These are phyloP conservation scores for Ephestia elutella DNA, from an alignment of 1,140 invertebrate genomes.

Conservation along the genomic window DNA sequence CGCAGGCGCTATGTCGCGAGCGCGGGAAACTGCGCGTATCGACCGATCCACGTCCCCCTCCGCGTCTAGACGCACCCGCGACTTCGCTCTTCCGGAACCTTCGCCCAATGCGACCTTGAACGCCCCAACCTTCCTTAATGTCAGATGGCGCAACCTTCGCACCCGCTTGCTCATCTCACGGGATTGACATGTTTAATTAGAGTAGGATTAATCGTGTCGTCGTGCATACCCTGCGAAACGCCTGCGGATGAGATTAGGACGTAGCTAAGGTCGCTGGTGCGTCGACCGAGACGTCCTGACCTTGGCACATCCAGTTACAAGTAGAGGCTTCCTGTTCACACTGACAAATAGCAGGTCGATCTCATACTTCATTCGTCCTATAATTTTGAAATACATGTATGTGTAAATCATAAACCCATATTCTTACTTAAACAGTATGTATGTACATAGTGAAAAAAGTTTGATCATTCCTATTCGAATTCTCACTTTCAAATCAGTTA, in stretches of 20 bases:
- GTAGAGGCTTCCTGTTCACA: slow-evolving; percentile 33
- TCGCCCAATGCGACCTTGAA: slow-evolving; percentile 67
- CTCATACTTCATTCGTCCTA: slow-evolving; percentile 3
- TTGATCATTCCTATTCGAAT: background rate
- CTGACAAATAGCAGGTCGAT: slow-evolving; percentile 13
- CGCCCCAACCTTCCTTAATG: slow-evolving; percentile 69
- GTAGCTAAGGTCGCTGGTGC: slow-evolving; percentile 44
- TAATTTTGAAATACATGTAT: no score
- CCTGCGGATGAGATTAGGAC: slow-evolving; percentile 13
- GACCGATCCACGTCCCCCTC: slow-evolving; percentile 51
- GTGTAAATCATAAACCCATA: no score
- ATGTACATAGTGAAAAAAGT: slow-evolving; percentile 13
- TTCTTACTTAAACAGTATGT: no score
- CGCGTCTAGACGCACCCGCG: slow-evolving; percentile 67
- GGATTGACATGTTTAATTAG: slow-evolving; percentile 46
- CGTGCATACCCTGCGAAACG: background rate
- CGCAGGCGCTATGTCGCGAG: slow-evolving; percentile 59
- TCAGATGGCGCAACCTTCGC: slow-evolving; percentile 43
- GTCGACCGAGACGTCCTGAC: slow-evolving; percentile 58
- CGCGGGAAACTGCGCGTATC: slow-evolving; percentile 72
- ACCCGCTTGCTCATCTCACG: slow-evolving; percentile 27
- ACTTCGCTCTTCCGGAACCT: slow-evolving; percentile 64
- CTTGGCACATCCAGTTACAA: slow-evolving; percentile 53
- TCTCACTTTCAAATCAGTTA: background rate
- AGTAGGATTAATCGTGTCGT: slow-evolving; percentile 25